Conservation (phyloP, 1,140 invertebrate species). For the Scaptomyza graminum region DNA sequence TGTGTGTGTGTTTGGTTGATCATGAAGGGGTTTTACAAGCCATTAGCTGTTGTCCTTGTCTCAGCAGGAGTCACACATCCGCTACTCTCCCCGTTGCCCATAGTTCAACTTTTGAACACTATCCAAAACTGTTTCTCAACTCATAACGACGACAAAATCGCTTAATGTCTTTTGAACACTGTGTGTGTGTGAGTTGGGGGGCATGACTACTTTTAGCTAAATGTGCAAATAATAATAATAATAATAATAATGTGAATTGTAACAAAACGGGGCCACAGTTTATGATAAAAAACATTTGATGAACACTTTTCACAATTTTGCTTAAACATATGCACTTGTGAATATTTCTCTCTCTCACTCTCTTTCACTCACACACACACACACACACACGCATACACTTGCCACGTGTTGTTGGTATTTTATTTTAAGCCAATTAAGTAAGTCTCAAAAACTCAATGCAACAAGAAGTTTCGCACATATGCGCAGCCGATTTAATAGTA, state of each 20-base stretch:
- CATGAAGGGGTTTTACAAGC: conserved; percentile 73
- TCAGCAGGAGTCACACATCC: background rate
- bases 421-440: conserved; percentile 59
- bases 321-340: background rate
- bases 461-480: conserved; percentile 82
- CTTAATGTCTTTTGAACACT: conserved; percentile 69
- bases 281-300: conserved; percentile 3
- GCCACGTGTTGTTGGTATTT: background rate
- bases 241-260: conserved; percentile 26
- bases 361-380: background rate
- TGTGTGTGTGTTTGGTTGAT: conserved; percentile 18
- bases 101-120: background rate
- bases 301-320: conserved; percentile 5
- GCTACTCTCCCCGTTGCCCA: conserved; percentile 6
- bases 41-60: conserved; percentile 64
- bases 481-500: conserved; percentile 49
- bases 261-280: conserved; percentile 3
- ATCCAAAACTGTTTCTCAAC: conserved; percentile 14
- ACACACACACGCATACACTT: background rate
- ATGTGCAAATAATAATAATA: conserved; percentile 44
- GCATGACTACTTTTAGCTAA: conserved; percentile 26
- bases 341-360: conserved; percentile 8
- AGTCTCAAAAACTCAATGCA: conserved; percentile 82
- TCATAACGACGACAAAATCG: conserved; percentile 74
- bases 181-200: conserved; percentile 4